Base-by-base conservation (phyloP, 2,888 invertebrate species). In the Carabus problematicus region DNA sequence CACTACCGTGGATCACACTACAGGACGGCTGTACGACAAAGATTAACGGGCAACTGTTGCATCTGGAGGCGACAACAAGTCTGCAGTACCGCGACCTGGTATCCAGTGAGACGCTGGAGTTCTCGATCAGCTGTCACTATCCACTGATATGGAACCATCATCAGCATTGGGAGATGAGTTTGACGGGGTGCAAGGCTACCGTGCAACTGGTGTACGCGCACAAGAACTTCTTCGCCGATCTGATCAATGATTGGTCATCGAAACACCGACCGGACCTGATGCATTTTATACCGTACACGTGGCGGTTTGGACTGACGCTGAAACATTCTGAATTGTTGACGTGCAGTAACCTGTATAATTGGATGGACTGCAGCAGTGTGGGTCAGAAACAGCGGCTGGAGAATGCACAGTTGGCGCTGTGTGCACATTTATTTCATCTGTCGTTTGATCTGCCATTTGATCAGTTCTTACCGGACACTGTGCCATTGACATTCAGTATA, bases 341-440 rank as follows among this genome's bases (percentile, higher is more conserved):
- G 49, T 84, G 95, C 12, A 92, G 95, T 77, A 99, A 98, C 83
- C 95, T 98, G 79, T 94, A 94, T 81, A 99, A 99, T 82, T 99
- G 98, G 99, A 93, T 99, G 74, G 98, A 99, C 82, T 98, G 98
- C 76, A 95, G 96, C 64, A 96, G 96, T 29, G 94, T 95, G 60
- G 93, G 95, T 76, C 95, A 95, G 80, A 75, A 78, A 64, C 80
- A 78, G 68, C 76, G 79, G 55, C 73, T 80, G 41, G 97, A 97
- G 83, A 97, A 97, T 81, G 91, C 95, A 82, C 95, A 96, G 79
- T 87, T 97, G 64, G 97, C 96, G 0, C 92, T 97, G 75, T 96
- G 96, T 79, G 97, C 97, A 0, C 97, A 97, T 78, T 87, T 94
- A 11, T 90, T 98, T 75, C 97, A 97, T 77, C 85, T 97, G 74